Base-by-base conservation (phyloP, 2,113 vertebrate species). In the Amphiprion percula region DNA sequence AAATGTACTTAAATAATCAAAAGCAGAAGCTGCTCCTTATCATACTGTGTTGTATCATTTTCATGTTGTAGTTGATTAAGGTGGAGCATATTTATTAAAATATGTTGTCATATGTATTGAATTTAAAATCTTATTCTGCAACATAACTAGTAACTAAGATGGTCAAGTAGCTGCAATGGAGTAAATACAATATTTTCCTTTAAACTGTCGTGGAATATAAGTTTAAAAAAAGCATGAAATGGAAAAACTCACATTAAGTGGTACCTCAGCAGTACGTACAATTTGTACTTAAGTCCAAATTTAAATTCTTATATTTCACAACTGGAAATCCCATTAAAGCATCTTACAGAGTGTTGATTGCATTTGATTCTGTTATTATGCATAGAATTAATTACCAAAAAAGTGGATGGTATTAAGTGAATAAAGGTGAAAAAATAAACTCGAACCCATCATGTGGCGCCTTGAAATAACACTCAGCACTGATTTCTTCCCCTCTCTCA, bases 401-500 rank as follows among this genome's bases (percentile, higher is more conserved):
- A 37, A 28, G 15, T 2, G 4, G 65, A 1, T 68, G 12, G 12
- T 53, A 73, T 21, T 7, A 44, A 16, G 10, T 53, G 63, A 26
- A 47, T 47, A 9, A 15, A 24, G 17, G 1, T 3, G 10, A 4
- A 15, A 49, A 58, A 82, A 37, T 21, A 33, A 33, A 24, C n/a
- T 68, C 53, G 2, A 16, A 21, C 21, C 28, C 64, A 49, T 79
- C 63, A 37, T 16, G 52, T 39, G 53, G 39, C 77, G 79, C 67
- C 74, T 84, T 80, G 41, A 81, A 77, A 80, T 64, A 59, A 63
- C 50, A 67, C 50, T 59, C 50, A 15, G 37, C 37, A 47, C 63
- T 72, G 49, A 70, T 68, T 52, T 63, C 41, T 66, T 41, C 58
- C 41, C 74, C 59, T 77, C 59, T 17, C 53, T 62, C 79, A 10